A percentile compares a stretch with the other conserved stretches of the same genome.
Conservation (phyloP, 1,140 invertebrate genomes). For the Neodiprion lecontei region DNA sequence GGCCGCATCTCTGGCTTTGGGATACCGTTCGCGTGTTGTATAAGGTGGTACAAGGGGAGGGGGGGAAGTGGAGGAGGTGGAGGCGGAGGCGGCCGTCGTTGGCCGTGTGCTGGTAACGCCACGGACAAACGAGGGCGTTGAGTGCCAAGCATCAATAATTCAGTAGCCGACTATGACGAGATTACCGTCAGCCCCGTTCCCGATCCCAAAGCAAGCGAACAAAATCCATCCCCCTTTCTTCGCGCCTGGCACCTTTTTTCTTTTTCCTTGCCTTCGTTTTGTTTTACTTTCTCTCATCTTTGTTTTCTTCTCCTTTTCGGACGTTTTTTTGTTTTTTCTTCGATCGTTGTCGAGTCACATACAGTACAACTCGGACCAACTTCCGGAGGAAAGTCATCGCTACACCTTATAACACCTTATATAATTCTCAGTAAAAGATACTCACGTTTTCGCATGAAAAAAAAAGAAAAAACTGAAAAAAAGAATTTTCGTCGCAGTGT, state of each 20-base stretch:
- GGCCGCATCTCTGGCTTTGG: constrained; percentile 20
- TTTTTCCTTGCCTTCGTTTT: neutral
- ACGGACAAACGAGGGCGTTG: constrained; percentile 31
- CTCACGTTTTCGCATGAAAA: neutral
- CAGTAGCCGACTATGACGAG: constrained; percentile 53
- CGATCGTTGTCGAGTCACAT: too few species aligned
- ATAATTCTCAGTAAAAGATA: neutral
- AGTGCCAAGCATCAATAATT: constrained; percentile 56
- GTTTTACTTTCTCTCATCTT: neutral
- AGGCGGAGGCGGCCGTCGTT: neutral
- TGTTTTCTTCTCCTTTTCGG: neutral
- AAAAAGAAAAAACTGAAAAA: neutral
- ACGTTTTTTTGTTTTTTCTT: neutral
- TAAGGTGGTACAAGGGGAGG: too few species aligned
- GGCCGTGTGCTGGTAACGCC: neutral
- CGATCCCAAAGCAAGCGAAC: neutral
- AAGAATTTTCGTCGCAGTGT: neutral
- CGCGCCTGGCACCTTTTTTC: neutral
- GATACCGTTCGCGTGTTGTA: neutral
- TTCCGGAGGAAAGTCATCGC: neutral
- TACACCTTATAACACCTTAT: neutral
- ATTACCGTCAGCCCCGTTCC: constrained; percentile 22
- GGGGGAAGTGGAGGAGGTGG: neutral
- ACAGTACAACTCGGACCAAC: neutral
- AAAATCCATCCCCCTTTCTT: constrained; percentile 6